These are phyloP conservation scores for Clistopyga incitator DNA, from an alignment of 2,888 invertebrate species.

Conservation along the genomic window DNA sequence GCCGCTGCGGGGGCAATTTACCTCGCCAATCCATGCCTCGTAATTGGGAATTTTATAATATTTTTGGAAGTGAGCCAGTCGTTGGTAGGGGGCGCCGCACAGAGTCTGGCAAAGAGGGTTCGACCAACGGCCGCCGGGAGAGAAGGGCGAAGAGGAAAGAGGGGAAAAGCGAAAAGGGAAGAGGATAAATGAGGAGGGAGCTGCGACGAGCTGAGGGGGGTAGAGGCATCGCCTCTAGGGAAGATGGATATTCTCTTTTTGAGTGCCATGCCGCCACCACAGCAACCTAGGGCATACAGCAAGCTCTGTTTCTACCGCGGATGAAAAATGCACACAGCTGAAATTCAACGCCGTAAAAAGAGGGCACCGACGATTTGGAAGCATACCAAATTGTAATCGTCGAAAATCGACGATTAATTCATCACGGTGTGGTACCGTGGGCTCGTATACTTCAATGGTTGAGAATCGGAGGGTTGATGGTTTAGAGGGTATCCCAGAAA, in stretches of 20 bases:
- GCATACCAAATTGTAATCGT: conserved; percentile 83
- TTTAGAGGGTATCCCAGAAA: conserved; percentile 67
- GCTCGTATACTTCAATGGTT: conserved; percentile 37
- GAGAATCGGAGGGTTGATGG: conserved; percentile 56
- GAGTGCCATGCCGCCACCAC: conserved; percentile 73
- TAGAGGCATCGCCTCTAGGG: conserved; percentile 78
- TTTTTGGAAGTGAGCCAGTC: conserved; percentile 83
- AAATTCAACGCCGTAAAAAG: conserved; percentile 82
- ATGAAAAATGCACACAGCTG: conserved; percentile 83
- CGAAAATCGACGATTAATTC: conserved; percentile 84
- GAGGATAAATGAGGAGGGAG: conserved; percentile 61
- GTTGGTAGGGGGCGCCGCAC: conserved; percentile 65
- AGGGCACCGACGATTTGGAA: conserved; percentile 81
- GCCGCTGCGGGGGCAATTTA: conserved; percentile 81
- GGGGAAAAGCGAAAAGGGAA: conserved; percentile 28
- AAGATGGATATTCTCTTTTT: conserved; percentile 83
- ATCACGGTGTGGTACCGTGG: conserved; percentile 72
- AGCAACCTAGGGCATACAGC: conserved; percentile 56
- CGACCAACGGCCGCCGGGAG: conserved; percentile 60
- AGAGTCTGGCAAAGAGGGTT: conserved; percentile 66
- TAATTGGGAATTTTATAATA: conserved; percentile 84
- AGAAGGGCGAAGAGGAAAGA: conserved; percentile 52
- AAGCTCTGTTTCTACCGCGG: conserved; percentile 70
- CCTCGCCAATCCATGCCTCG: conserved; percentile 82
- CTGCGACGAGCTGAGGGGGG: conserved; percentile 63